A percentile compares a stretch with the other conserved stretches of the same genome.
Conservation (phyloP, 2,797 vertebrate genomes). For the Falco concolor region DNA sequence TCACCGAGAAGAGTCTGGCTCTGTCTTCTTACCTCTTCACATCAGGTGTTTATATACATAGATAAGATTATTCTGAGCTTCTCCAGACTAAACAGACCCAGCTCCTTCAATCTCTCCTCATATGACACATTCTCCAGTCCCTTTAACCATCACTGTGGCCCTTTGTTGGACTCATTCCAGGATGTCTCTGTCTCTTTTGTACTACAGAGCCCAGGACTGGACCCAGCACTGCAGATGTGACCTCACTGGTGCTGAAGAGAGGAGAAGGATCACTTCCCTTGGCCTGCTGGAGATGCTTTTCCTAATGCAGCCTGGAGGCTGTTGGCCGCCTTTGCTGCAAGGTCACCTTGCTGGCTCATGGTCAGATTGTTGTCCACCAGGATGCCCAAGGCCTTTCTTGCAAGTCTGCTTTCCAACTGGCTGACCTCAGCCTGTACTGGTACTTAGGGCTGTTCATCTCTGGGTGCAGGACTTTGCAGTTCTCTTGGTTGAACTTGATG, state of each 20-base stretch:
- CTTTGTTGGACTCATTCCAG: background rate
- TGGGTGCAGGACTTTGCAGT: background rate
- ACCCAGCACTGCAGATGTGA: background rate
- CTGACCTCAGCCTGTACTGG: background rate
- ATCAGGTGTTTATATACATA: background rate
- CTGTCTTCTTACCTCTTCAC: background rate
- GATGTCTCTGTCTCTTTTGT: background rate
- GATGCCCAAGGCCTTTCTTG: background rate
- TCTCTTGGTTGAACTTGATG: background rate
- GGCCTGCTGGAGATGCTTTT: background rate
- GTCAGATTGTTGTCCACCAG: background rate
- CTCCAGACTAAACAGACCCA: background rate
- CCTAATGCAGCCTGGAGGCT: background rate
- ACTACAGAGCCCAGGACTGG: background rate
- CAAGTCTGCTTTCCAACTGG: background rate
- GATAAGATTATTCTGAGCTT: background rate
- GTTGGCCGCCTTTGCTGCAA: background rate
- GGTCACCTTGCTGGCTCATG: background rate
- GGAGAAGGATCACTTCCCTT: background rate
- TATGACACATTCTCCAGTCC: background rate
- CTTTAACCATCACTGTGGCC: background rate
- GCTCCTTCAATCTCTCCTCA: background rate
- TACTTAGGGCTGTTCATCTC: background rate
- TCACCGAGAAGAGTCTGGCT: background rate
- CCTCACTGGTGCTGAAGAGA: background rate